These are phyloP conservation scores for Trichonephila clavata DNA, from an alignment of 1,140 invertebrate genomes.

Conservation along the genomic window DNA sequence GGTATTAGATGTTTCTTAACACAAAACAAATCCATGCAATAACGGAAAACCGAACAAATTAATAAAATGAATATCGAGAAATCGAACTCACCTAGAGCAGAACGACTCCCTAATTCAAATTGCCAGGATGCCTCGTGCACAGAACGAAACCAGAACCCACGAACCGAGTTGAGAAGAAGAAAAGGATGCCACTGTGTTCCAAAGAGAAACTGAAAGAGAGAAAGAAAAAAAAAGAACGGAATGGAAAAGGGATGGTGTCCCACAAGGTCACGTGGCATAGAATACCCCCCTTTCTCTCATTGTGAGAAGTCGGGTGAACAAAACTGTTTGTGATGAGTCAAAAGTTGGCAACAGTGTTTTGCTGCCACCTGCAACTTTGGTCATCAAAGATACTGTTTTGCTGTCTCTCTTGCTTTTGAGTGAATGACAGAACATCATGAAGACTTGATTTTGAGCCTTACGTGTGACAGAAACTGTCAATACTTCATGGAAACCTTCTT, in stretches of 20 bases:
- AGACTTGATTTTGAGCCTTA: too few relatives aligned
- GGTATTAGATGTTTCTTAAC: too few relatives aligned
- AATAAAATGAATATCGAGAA: neutral
- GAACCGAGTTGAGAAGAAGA: neutral
- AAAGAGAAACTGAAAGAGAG: neutral
- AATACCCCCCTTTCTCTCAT: slow-evolving; percentile 27
- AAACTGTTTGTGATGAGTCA: slow-evolving; percentile 61
- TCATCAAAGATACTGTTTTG: slow-evolving; percentile 17
- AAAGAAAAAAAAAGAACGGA: neutral
- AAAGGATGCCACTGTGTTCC: neutral
- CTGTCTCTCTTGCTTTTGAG: neutral
- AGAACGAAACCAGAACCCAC: slow-evolving; percentile 33
- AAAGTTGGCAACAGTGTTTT: slow-evolving; percentile 42
- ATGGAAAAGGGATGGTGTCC: neutral
- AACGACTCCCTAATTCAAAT: neutral
- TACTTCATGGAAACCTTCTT: too few relatives aligned
- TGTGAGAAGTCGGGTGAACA: neutral
- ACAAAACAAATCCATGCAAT: too few relatives aligned
- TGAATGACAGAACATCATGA: neutral
- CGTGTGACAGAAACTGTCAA: too few relatives aligned
- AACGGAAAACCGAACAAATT: too few relatives aligned
- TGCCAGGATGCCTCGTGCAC: neutral
- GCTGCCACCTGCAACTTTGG: slow-evolving; percentile 64
- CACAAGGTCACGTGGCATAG: slow-evolving; percentile 36
- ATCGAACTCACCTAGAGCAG: neutral